These are phyloP conservation scores for Caenorhabditis parvicauda DNA, from an alignment of 2,888 invertebrate species.

Conservation along the genomic window DNA sequence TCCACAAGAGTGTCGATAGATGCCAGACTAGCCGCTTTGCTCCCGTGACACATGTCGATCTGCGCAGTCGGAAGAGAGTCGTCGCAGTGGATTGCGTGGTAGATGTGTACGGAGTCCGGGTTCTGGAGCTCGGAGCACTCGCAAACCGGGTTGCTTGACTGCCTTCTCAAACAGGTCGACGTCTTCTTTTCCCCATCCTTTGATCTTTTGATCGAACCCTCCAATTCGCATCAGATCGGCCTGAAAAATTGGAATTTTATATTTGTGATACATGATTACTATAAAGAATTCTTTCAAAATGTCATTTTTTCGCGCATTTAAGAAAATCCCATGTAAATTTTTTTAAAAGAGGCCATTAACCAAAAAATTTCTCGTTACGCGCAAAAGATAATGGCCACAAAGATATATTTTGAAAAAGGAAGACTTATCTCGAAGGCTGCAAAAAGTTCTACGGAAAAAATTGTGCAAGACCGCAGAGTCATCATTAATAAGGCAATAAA, in stretches of 20 bases:
- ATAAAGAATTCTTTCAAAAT: no score
- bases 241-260: slow-evolving; percentile 8
- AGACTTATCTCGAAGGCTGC: no score
- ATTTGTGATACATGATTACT: no score
- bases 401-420: no score
- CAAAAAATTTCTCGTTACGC: no score
- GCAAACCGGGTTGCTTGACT: slow-evolving; percentile 65
- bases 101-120: slow-evolving; percentile 85
- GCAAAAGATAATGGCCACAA: no score
- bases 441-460: no score
- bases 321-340: no score
- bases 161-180: slow-evolving; percentile 84
- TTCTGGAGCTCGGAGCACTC: slow-evolving; percentile 82
- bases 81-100: slow-evolving; percentile 84
- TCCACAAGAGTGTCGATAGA: slow-evolving; percentile 63
- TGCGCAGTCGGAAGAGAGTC: slow-evolving; percentile 74
- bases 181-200: slow-evolving; percentile 96
- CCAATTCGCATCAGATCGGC: slow-evolving; percentile 69
- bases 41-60: slow-evolving; percentile 87
- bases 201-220: slow-evolving; percentile 85
- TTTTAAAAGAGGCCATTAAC: no score
- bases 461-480: no score
- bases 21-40: slow-evolving; percentile 77
- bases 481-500: no score
- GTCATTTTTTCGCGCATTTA: no score